Base-by-base conservation (phyloP, 2,113 vertebrate genomes). In the Eptesicus fuscus region DNA sequence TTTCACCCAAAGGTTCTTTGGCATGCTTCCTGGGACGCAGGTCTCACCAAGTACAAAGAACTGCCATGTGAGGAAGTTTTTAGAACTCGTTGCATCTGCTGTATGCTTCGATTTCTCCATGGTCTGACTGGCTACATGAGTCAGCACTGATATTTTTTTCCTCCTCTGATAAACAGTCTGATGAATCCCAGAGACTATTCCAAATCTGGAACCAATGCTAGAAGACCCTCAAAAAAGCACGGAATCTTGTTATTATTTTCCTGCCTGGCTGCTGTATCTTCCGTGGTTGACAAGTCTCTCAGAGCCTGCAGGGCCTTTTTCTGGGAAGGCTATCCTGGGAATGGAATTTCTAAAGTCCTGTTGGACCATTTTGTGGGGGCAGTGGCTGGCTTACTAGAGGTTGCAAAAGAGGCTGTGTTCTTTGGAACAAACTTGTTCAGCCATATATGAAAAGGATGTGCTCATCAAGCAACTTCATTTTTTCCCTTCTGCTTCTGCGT, bases 401-500 rank as follows among this genome's bases (percentile, higher is more conserved):
- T 17, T 37, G 25, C 28, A 67, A n/a, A 88, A 86, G 73, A 83
- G 69, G 7, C 23, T 53, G 59, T 37, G 30, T 76, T 76, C 42
- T 56, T 85, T 76, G 69, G 35, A 76, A 40, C 12, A 74, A 69
- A 73, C 28, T 53, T 61, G 7, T 25, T 30, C 28, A 80, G 16
- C 14, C 59, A 17, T 87, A 28, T 71, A 47, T 61, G 70, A 14
- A 71, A 37, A 70, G 42, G 14, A 5, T 65, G 17, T 78, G 51
- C 49, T 71, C 51, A 82, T 37, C 65, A 83, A 89, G 49, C 25
- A 76, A 76, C 49, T 85, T 84, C 23, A 74, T 7, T 91, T 96
- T 97, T 97, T 97, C 37, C 10, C 37, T 67, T 10, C 44, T 78
- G 12, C 35, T 79, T 76, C 67, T 56, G 12, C 7, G 65, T 47